Percentiles rank a stretch among this genome's conserved stretches.
These are phyloP conservation scores for Pollenia angustigena DNA, from an alignment of 2,888 invertebrate genomes.

Conservation along the genomic window DNA sequence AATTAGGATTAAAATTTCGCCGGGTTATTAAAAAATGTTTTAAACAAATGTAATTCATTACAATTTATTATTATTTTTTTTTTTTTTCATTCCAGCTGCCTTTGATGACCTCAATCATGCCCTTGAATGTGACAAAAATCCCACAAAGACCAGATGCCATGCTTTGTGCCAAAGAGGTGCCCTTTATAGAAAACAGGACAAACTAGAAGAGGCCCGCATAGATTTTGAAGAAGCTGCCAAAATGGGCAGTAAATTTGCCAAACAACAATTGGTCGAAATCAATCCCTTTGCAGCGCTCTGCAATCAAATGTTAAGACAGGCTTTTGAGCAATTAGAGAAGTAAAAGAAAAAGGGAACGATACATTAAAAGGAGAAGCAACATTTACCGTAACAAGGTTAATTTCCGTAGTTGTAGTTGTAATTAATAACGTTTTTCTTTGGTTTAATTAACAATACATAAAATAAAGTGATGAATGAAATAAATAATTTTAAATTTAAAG, in stretches of 20 bases:
- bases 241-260: slow-evolving; percentile 94
- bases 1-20: background rate
- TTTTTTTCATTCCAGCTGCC: slow-evolving; percentile 86
- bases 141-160: slow-evolving; percentile 88
- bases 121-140: slow-evolving; percentile 86
- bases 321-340: slow-evolving; percentile 86
- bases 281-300: slow-evolving; percentile 98
- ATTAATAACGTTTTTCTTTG: background rate
- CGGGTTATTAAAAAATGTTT: background rate
- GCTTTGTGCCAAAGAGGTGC: slow-evolving; percentile 94
- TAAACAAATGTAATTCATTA: background rate
- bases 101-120: slow-evolving; percentile 90
- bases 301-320: slow-evolving; percentile 95
- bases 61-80: background rate
- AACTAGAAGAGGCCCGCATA: slow-evolving; percentile 88
- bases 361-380: background rate
- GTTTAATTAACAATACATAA: background rate
- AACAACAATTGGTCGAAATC: slow-evolving; percentile 92
- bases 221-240: slow-evolving; percentile 92
- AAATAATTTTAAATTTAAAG: background rate
- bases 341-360: background rate
- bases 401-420: no score
- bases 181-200: slow-evolving; percentile 88
- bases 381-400: background rate
- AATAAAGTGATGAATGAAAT: slow-evolving; percentile 24